A percentile compares a stretch with the other conserved stretches of the same genome.
These are phyloP conservation scores for Lysandra coridon DNA, from an alignment of 2,888 invertebrate species.

Conservation along the genomic window DNA sequence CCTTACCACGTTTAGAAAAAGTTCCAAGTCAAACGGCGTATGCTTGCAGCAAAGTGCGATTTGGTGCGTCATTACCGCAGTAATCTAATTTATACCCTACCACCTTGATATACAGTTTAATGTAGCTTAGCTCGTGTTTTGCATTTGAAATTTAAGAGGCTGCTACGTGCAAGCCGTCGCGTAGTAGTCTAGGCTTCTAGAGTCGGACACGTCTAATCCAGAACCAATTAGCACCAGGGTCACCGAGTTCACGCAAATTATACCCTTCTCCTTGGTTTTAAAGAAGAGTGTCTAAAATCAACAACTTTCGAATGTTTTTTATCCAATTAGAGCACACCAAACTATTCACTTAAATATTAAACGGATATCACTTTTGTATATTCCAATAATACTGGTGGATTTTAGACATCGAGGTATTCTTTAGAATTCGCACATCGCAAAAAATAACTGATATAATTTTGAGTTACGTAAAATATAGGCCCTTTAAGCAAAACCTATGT, in stretches of 20 bases:
- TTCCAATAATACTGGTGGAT: too few species aligned
- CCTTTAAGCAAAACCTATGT: too few species aligned
- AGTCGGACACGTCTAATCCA: background rate
- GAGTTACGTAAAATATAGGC: too few species aligned
- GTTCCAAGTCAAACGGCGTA: background rate
- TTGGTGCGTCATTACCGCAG: constrained; percentile 34
- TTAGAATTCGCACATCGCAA: too few species aligned
- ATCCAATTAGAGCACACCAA: background rate
- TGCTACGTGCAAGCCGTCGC: constrained; percentile 1
- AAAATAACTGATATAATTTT: too few species aligned
- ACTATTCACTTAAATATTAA: background rate
- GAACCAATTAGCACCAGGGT: constrained; percentile 8
- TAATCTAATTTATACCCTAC: constrained; percentile 19
- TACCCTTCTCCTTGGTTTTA: background rate
- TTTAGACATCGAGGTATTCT: too few species aligned
- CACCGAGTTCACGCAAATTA: background rate
- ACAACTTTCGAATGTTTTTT: constrained; percentile 29
- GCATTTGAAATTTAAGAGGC: constrained; percentile 1
- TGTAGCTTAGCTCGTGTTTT: background rate
- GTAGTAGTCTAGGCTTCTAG: background rate
- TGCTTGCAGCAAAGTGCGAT: constrained; percentile 50
- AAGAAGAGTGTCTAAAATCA: background rate
- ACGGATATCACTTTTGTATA: too few species aligned
- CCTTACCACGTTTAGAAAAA: background rate
- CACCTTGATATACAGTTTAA: background rate